phyloP scores from a whole-genome alignment of 2,888 invertebrate genomes.

The Heteromurus nitidus region DNA sequence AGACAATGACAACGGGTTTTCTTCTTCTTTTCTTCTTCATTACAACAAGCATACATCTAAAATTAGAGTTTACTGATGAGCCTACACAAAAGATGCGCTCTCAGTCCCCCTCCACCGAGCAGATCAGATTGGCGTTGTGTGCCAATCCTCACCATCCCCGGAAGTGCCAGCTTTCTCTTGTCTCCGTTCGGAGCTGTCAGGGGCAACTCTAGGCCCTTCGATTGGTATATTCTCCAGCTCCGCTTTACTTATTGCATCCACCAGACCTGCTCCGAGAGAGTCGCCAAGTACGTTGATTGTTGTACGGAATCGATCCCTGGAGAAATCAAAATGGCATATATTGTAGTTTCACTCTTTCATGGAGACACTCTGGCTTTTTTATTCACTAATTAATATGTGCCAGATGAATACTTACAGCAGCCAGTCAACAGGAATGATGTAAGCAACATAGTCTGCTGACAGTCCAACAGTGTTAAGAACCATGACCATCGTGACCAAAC shows the following conservation, averaged over 20 bases:
- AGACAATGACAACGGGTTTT: slow-evolving; percentile 13
- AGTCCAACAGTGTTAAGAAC: slow-evolving; percentile 93
- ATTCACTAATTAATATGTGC: not conserved
- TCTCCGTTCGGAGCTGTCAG: slow-evolving; percentile 13
- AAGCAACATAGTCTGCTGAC: slow-evolving; percentile 91
- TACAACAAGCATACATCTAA: no score
- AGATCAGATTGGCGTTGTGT: slow-evolving; percentile 73
- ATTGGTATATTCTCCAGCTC: slow-evolving; percentile 79
- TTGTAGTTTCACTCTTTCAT: not conserved
- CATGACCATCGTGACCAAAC: slow-evolving; percentile 96
- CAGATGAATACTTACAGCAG: slow-evolving; percentile 83
- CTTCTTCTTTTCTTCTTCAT: not conserved
- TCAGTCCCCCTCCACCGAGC: slow-evolving; percentile 1
- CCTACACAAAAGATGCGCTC: slow-evolving; percentile 41
- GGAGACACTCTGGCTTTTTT: not conserved
- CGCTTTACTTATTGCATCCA: slow-evolving; percentile 87
- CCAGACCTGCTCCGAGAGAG: slow-evolving; percentile 93
- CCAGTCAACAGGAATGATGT: slow-evolving; percentile 95
- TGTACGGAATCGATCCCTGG: slow-evolving; percentile 75
- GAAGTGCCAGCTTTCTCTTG: slow-evolving; percentile 69
- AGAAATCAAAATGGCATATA: not conserved
- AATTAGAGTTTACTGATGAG: no score
- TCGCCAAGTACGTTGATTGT: slow-evolving; percentile 95
- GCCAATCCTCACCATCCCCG: slow-evolving; percentile 72
- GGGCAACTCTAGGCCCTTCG: not conserved